Evolutionary conservation across 92 coral and sea anemone species (phyloP), one percentile per base, ranked within the genome.

Genomic region (Micromussa lordhowensis): DNA sequence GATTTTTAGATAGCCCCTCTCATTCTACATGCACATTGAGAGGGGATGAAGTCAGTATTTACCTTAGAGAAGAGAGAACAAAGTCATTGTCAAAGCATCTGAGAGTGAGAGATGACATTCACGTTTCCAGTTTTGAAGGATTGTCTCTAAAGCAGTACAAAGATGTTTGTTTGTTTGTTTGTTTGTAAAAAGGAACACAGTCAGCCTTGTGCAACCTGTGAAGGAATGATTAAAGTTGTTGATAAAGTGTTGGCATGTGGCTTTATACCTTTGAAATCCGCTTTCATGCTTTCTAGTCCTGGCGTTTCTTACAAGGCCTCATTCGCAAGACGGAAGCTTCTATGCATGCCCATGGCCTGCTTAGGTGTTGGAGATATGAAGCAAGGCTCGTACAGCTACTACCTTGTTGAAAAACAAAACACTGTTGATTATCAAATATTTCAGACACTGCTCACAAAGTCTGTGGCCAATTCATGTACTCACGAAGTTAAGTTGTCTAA

Each of bases 71-170:
- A 89, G 75, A 83, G 12, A 68, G 73, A 61, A 83, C 51, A 24
- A 77, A 89, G 63, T 72, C 75, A 30, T 83, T 89, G 77, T 85
- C 92, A 40, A 44, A 77, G 58, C 71, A 89, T 82, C 35, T 28
- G 66, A 85, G 64, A 83, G 63, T 89, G 12, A 31, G 77, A 28
- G 57, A 82, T 72, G 83, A 89, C 83, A 81, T 83, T n/a, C 75
- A 82, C 57, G 88, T 83, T 59, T 89, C 92, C 32, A 69, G 59
- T 84, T 91, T 91, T 82, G 94, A 91, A 57, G 94, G 91, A 29
- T 77, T 91, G 32, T 71, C 91, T 58, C 78, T 91, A 36, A 64
- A 82, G 51, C 76, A 87, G 79, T 91, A 91, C 88, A 76, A 64
- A 81, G 77, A 61, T n/a, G n/a, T n/a, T n/a, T 40, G 90, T 83